These are phyloP conservation scores for Drusus annulatus DNA, from an alignment of 1,140 invertebrate genomes.

Conservation along the genomic window DNA sequence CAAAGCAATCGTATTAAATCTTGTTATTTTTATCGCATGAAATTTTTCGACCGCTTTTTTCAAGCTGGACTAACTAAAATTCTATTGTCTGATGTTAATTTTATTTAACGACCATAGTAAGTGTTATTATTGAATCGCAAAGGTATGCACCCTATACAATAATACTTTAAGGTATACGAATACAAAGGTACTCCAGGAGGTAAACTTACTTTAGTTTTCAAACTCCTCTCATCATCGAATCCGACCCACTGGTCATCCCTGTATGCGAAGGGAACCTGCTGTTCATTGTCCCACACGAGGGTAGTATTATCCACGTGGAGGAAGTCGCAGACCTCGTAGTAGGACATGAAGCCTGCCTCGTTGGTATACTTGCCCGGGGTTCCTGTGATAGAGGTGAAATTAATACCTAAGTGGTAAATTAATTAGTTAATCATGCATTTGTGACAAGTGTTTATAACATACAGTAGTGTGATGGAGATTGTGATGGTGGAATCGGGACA, in stretches of 20 bases:
- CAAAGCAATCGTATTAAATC: no score
- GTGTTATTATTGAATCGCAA: no score
- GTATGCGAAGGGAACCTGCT: conserved; percentile 95
- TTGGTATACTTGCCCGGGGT: conserved; percentile 86
- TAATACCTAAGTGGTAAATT: no score
- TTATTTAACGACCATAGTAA: no score
- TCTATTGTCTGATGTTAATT: no score
- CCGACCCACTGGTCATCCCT: conserved; percentile 94
- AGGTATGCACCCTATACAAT: no score
- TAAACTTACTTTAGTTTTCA: conserved; percentile 88
- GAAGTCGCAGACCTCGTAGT: conserved; percentile 97
- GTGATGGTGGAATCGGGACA: no score
- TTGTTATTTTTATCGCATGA: no score
- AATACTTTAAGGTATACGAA: no score
- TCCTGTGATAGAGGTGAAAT: conserved; percentile 59
- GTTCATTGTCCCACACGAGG: conserved; percentile 96
- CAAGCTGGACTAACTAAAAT: no score
- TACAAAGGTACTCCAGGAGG: neutral
- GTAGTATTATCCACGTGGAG: conserved; percentile 92
- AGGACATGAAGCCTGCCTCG: conserved; percentile 93
- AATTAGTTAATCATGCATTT: neutral
- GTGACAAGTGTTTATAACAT: conserved; percentile 17
- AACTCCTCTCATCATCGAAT: conserved; percentile 94
- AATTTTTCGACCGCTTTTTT: no score
- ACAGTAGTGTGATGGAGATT: neutral